Base-by-base conservation (phyloP, 2,888 invertebrate genomes). In the Scrobipalpa costella region DNA sequence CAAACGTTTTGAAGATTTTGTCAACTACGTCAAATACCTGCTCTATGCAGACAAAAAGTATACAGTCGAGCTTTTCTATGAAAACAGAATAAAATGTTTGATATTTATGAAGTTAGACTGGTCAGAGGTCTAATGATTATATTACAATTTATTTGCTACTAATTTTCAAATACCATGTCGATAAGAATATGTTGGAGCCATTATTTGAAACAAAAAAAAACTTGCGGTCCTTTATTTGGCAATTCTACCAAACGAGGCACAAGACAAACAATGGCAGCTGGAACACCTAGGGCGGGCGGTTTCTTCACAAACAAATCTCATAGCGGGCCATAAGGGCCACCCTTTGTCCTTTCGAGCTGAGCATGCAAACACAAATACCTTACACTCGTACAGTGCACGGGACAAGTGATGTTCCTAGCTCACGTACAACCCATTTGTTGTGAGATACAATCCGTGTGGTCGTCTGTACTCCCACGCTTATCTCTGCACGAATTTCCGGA, bases 301-400 rank as follows among this genome's bases (percentile, higher is more conserved):
- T 70, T 69, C 66, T 66, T 65, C 60, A 66, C 73, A 75, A 74
- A 73, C 73, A 77, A 73, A 75, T 64, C 62, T 65, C 55, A 50
- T 62, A 47, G 57, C 15, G 33, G 65, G 34, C 27, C 60, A 52
- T 44, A 64, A 64, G 62, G 62, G 66, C 50, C 58, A 40, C 65
- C 62, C 66, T 68, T 71, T 69, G 68, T 69, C 67, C 68, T 63
- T 63, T 64, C 63, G 57, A 65, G 62, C 65, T 61, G 66, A 66
- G 64, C 62, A 57, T 60, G 61, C 60, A 65, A 61, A 67, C 38
- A 64, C 62, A 57, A 57, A 59, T 40, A 60, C 38, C 38, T 7
- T 17, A 38, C 36, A n/a, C 44, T 5, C 49, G 13, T 52, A 52
- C 50, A 52, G 50, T 27, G 13, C 7, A 21, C 50, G 21, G 8